phyloP scores from a whole-genome alignment of 2,888 invertebrate genomes.

The Linnaemya tessellans region DNA sequence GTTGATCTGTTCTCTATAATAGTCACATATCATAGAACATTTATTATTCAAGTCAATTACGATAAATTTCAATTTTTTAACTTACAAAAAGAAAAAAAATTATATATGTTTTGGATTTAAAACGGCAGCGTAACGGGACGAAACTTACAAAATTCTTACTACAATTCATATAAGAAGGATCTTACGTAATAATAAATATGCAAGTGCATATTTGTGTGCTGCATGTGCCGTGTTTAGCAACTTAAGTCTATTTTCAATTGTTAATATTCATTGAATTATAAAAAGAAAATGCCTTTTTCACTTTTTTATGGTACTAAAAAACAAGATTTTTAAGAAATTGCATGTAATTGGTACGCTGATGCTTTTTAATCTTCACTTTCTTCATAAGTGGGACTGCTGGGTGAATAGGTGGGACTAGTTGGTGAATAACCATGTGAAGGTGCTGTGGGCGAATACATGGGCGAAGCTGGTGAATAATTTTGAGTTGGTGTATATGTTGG shows the following conservation, averaged over 20 bases:
- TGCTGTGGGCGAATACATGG: slow-evolving; percentile 91
- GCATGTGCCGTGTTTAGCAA: slow-evolving; percentile 14
- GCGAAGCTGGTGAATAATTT: slow-evolving; percentile 87
- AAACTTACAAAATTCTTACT: not conserved
- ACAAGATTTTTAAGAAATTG: not conserved
- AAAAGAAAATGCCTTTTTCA: slow-evolving; percentile 41
- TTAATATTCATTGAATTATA: slow-evolving; percentile 8
- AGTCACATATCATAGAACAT: not conserved
- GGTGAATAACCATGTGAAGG: slow-evolving; percentile 90
- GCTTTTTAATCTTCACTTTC: slow-evolving; percentile 78
- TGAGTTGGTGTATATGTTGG: slow-evolving; percentile 87
- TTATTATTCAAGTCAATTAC: not conserved
- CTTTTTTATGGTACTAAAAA: not conserved
- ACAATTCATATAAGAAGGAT: slow-evolving; percentile 39
- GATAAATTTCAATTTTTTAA: not conserved
- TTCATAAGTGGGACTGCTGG: slow-evolving; percentile 85
- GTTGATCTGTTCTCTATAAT: not conserved
- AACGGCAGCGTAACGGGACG: not conserved
- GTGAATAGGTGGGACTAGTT: slow-evolving; percentile 88
- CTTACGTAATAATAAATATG: slow-evolving; percentile 11
- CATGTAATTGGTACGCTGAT: not conserved
- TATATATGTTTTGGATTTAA: not conserved
- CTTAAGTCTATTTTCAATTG: slow-evolving; percentile 30
- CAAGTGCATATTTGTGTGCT: not conserved
- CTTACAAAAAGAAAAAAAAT: not conserved